phyloP scores from a whole-genome alignment of 2,113 vertebrate genomes.

The Garra rufa region DNA sequence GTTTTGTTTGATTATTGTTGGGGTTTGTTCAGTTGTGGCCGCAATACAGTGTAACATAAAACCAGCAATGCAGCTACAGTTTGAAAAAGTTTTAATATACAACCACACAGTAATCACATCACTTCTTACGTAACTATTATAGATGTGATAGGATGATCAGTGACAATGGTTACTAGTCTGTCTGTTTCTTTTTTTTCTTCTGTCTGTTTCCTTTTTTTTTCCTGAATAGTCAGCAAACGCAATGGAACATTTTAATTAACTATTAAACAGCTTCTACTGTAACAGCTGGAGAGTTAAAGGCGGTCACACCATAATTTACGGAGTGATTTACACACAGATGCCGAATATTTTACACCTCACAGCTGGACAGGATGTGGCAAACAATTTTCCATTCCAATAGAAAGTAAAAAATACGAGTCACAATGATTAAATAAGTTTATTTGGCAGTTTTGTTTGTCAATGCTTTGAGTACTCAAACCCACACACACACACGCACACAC shows the following conservation, averaged over 20 bases:
- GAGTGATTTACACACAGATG: not conserved
- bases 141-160: not conserved
- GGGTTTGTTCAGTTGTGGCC: no score
- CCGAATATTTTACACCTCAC: constrained; percentile 30
- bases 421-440: constrained; percentile 24
- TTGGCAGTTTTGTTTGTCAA: constrained; percentile 25
- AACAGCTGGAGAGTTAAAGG: constrained; percentile 62
- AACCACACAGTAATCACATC: no score
- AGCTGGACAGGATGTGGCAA: constrained; percentile 7
- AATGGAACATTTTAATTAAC: constrained; percentile 67
- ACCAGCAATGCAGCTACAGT: no score
- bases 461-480: not conserved
- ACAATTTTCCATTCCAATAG: constrained; percentile 10
- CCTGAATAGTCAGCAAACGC: constrained; percentile 17
- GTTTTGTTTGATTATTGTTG: no score
- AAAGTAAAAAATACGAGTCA: constrained; percentile 23
- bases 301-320: constrained; percentile 63
- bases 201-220: constrained; percentile 14
- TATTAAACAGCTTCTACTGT: constrained; percentile 65
- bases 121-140: not conserved
- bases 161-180: constrained; percentile 46
- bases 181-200: constrained; percentile 58
- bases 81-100: no score
- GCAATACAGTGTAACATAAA: no score
- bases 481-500: not conserved